Percentiles rank a stretch among this genome's conserved stretches.
phyloP scores from a whole-genome alignment of 2,113 vertebrate genomes.

The Caretta caretta region DNA sequence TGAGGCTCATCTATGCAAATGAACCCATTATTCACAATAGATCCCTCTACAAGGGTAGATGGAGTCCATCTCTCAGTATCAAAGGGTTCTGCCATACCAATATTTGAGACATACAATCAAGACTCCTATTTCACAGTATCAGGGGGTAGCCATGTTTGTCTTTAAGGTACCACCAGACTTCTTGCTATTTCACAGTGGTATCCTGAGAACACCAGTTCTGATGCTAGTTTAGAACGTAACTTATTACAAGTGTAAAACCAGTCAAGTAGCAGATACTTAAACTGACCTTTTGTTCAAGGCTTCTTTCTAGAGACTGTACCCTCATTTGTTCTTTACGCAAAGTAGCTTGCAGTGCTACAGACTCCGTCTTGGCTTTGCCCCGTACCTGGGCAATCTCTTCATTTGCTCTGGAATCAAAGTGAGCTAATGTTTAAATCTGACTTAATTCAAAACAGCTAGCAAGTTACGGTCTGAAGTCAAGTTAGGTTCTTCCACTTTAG shows the following conservation, averaged over 20 bases:
- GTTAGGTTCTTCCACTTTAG: background rate
- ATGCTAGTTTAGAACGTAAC: no score
- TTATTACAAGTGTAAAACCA: background rate
- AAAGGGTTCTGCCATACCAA: background rate
- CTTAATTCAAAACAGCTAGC: background rate
- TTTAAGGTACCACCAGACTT: no score
- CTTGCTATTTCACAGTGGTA: background rate
- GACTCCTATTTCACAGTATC: background rate
- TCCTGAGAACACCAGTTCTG: background rate
- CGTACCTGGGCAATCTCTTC: constrained; percentile 88
- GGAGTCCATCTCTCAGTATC: background rate
- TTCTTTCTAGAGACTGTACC: constrained; percentile 88
- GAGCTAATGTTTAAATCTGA: background rate
- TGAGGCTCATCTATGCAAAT: rapidly evolving
- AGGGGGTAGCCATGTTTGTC: no score
- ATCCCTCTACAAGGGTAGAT: background rate
- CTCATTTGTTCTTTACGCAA: constrained; percentile 91
- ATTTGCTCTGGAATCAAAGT: constrained; percentile 83
- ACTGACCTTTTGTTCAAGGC: constrained; percentile 90
- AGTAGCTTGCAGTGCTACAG: constrained; percentile 83
- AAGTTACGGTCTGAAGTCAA: background rate
- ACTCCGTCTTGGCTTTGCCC: constrained; percentile 83
- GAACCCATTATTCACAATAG: background rate
- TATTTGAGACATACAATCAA: background rate
- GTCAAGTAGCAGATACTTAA: background rate